Evolutionary conservation across 1,140 invertebrate genomes (phyloP).

Genomic region (Probaryconus sp.): DNA sequence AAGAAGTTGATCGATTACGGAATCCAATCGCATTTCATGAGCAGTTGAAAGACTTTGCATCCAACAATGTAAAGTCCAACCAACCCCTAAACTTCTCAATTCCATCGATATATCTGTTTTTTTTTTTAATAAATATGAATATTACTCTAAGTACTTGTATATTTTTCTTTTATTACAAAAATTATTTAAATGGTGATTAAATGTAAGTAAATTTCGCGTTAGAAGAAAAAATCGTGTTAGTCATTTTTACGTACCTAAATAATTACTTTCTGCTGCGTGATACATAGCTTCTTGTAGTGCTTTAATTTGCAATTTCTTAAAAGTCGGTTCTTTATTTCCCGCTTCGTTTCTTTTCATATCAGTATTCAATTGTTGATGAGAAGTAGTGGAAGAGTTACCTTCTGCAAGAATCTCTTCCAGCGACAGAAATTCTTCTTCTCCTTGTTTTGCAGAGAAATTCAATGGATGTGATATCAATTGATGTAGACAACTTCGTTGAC

Average conservation of each 20-base stretch:
- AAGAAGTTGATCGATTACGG: conserved; percentile 92
- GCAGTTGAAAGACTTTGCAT: conserved; percentile 92
- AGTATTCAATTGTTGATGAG: conserved; percentile 70
- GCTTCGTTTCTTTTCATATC: conserved; percentile 73
- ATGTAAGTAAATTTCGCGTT: not conserved
- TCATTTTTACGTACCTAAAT: conserved; percentile 82
- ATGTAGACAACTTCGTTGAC: conserved; percentile 86
- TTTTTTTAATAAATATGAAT: conserved; percentile 36
- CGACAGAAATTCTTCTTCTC: conserved; percentile 87
- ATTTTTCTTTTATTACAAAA: too few relatives aligned
- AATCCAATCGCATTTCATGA: conserved; percentile 88
- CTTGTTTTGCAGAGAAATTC: conserved; percentile 80
- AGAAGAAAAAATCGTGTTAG: conserved; percentile 30
- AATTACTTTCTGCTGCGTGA: conserved; percentile 92
- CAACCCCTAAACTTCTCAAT: conserved; percentile 87
- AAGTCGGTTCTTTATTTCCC: conserved; percentile 79
- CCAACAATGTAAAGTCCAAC: conserved; percentile 95
- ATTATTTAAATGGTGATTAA: too few relatives aligned
- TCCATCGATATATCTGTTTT: conserved; percentile 90
- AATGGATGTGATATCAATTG: conserved; percentile 88
- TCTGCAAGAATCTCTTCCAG: conserved; percentile 94
- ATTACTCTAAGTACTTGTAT: too few relatives aligned
- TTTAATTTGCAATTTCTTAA: conserved; percentile 90
- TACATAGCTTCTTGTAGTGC: conserved; percentile 95
- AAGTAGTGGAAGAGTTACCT: conserved; percentile 77